A percentile compares a stretch with the other conserved stretches of the same genome.
These are phyloP conservation scores for Blennius ocellaris DNA, from an alignment of 2,113 vertebrate species.

Conservation along the genomic window DNA sequence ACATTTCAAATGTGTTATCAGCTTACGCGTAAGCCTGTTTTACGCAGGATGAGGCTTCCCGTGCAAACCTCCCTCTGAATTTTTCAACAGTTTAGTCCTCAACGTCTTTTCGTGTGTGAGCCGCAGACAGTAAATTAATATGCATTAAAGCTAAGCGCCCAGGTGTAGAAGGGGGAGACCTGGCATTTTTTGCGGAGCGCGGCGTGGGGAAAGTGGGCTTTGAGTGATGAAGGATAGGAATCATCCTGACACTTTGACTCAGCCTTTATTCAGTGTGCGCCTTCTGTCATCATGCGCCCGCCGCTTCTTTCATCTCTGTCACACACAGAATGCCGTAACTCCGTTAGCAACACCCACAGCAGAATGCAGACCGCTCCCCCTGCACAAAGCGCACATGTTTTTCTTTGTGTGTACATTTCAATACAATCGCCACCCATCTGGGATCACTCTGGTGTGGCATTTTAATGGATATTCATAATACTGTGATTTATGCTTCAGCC, in stretches of 20 bases:
- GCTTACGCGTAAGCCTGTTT: slow-evolving; percentile 36
- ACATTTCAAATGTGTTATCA: slow-evolving; percentile 16
- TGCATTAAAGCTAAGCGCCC: slow-evolving; percentile 60
- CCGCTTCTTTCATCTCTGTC: slow-evolving; percentile 66
- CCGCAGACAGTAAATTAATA: slow-evolving; percentile 58
- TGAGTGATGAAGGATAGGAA: slow-evolving; percentile 73
- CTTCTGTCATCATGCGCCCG: slow-evolving; percentile 46
- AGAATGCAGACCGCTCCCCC: slow-evolving; percentile 18
- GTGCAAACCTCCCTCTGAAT: slow-evolving; percentile 9
- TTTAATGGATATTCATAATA: slow-evolving; percentile 27
- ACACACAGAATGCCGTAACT: slow-evolving; percentile 36
- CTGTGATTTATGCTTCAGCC: slow-evolving; percentile 42
- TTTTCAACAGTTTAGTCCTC: slow-evolving; percentile 23
- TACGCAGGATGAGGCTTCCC: slow-evolving; percentile 34
- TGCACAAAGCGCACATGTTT: slow-evolving; percentile 2
- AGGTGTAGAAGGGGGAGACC: slow-evolving; percentile 53
- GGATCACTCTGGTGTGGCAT: slow-evolving; percentile 10
- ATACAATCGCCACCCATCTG: slow-evolving; percentile 18
- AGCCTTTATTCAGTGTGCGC: slow-evolving; percentile 64
- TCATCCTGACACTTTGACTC: slow-evolving; percentile 62
- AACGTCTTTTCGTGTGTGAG: slow-evolving; percentile 6
- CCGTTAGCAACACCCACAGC: slow-evolving; percentile 39
- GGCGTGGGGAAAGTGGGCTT: slow-evolving; percentile 42
- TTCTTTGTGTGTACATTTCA: not conserved
- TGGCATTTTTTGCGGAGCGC: slow-evolving; percentile 47